phyloP scores from a whole-genome alignment of 2,797 vertebrate genomes.

The Alcedo atthis region DNA sequence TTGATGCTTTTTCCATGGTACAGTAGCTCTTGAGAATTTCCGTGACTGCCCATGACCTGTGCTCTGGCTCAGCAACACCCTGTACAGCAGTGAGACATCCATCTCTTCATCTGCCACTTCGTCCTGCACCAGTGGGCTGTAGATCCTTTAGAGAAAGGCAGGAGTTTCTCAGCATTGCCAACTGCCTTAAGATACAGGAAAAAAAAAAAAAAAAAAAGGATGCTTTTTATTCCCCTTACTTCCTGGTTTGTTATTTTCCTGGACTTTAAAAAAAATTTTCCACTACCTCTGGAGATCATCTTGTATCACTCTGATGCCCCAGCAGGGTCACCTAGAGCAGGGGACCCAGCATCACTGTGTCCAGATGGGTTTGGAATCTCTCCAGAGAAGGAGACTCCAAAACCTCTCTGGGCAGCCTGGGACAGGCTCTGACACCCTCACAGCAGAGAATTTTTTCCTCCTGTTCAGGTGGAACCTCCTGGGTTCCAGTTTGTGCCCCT shows the following conservation, averaged over 20 bases:
- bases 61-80: background rate
- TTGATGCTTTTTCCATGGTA: background rate
- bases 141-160: background rate
- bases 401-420: too few relatives aligned
- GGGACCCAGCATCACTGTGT: too few relatives aligned
- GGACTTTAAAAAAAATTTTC: background rate
- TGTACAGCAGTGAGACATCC: rapidly evolving
- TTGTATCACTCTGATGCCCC: too few relatives aligned
- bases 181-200: rapidly evolving
- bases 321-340: too few relatives aligned
- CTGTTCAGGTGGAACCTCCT: too few relatives aligned
- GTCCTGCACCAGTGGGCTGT: background rate
- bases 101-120: rapidly evolving
- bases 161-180: background rate
- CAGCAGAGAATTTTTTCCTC: too few relatives aligned
- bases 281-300: too few relatives aligned
- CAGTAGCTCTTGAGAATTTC: background rate
- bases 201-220: background rate
- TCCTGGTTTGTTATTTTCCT: background rate
- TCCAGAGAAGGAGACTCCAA: too few relatives aligned
- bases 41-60: background rate
- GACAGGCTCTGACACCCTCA: too few relatives aligned
- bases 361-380: too few relatives aligned
- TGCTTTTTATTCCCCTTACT: background rate
- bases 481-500: too few relatives aligned